Percentiles rank a stretch among this genome's conserved stretches.
Conservation (phyloP, 1,140 invertebrate species). For the Bemisia tabaci region DNA sequence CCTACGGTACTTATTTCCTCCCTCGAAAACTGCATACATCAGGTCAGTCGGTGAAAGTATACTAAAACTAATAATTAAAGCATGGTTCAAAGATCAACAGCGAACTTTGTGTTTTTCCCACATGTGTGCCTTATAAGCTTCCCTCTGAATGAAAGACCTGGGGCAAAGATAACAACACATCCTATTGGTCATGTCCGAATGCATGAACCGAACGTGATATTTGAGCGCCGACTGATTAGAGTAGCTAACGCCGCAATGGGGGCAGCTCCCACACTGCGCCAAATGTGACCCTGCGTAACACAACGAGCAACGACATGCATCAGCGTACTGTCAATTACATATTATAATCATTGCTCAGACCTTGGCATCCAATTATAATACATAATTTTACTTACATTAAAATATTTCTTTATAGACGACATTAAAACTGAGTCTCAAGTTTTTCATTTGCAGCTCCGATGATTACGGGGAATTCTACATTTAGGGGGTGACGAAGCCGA, state of each 20-base stretch:
- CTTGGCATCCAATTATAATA: background rate
- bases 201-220: slow-evolving; percentile 51
- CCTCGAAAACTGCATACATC: no score
- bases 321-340: background rate
- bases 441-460: no score
- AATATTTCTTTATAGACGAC: no score
- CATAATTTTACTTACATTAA: no score
- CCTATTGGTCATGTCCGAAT: slow-evolving; percentile 46
- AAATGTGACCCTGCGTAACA: slow-evolving; percentile 22
- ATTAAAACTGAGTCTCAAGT: no score
- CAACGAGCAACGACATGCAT: background rate
- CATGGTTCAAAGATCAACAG: slow-evolving; percentile 35
- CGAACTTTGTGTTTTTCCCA: slow-evolving; percentile 44
- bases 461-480: no score
- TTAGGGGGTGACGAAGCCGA: no score
- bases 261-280: slow-evolving; percentile 33
- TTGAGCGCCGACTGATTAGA: slow-evolving; percentile 50
- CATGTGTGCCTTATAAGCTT: slow-evolving; percentile 50
- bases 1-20: no score
- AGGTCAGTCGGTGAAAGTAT: no score
- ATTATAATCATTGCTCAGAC: background rate
- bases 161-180: slow-evolving; percentile 50
- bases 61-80: no score
- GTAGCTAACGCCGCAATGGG: slow-evolving; percentile 47
- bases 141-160: slow-evolving; percentile 44